Base-by-base conservation (phyloP, 2,888 invertebrate species). In the Limnephilus marmoratus region DNA sequence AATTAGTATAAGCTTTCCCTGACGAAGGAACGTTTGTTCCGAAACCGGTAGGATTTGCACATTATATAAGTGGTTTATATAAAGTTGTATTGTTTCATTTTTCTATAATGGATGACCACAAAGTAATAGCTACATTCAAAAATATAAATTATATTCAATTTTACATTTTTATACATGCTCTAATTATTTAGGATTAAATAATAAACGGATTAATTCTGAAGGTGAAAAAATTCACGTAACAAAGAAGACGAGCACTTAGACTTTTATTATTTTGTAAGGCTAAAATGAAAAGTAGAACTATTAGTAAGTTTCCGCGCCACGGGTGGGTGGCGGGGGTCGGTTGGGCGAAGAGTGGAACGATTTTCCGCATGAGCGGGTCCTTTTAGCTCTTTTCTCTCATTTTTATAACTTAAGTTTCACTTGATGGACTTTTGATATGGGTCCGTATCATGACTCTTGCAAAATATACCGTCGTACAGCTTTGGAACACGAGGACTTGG, bases 391-490 rank as follows among this genome's bases (percentile, higher is more conserved):
- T 90, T 91, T 91, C 45, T 85, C 41, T 85, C 89, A 82, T 90
- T 91, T 91, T 93, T 93, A 90, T 90, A 92, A 92, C 92, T 92
- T 92, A 82, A 85, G 90, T 89, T 91, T 91, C 83, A 81, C 89
- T 89, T 41, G 90, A 90, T 83, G 90, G 91, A 82, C 89, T 85
- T 90, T 68, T 90, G 90, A 91, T 90, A 91, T 91, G 90, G 91
- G 85, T 90, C 81, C 90, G 85, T 90, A 92, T 92, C 90, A 92
- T 37, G 85, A 90, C 45, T 88, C 34, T 34, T 90, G 81, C 15
- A 90, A 49, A 86, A 83, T 68, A 9, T 68, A 68, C 24, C 68
- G n/a, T 9, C 68, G 68, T 68, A 24, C 7, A 9, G 68, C 68
- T 24, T 68, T 24, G 68, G 24, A 24, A 24, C n/a, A 68, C 9